These are phyloP conservation scores for Papilio xuthus DNA, from an alignment of 1,140 invertebrate species.

Conservation along the genomic window DNA sequence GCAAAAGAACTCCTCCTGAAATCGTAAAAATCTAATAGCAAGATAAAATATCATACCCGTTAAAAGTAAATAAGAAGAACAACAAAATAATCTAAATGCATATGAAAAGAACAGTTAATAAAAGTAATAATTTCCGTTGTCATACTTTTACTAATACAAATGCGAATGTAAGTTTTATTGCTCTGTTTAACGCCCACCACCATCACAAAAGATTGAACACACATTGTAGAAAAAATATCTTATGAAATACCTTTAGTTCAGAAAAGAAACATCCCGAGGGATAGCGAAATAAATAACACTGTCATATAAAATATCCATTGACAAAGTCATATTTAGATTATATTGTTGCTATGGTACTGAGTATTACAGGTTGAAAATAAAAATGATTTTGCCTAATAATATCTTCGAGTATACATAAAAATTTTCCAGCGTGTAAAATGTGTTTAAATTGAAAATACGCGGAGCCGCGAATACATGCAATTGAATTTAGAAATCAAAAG, in stretches of 20 bases:
- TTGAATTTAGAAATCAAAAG: too few relatives aligned
- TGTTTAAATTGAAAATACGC: too few relatives aligned
- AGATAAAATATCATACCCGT: not conserved
- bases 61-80: not conserved
- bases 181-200: not conserved
- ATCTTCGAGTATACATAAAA: too few relatives aligned
- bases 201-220: not conserved
- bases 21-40: conserved; percentile 12
- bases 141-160: not conserved
- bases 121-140: not conserved
- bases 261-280: not conserved
- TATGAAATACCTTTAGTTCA: not conserved
- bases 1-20: conserved; percentile 50
- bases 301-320: not conserved
- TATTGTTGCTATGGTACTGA: not conserved
- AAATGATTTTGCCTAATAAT: too few relatives aligned
- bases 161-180: not conserved
- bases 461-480: too few relatives aligned
- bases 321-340: not conserved
- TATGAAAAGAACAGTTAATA: not conserved
- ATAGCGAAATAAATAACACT: not conserved
- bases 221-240: not conserved
- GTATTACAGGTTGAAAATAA: too few relatives aligned
- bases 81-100: not conserved
- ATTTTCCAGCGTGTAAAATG: too few relatives aligned